Percentiles rank a stretch among this genome's conserved stretches.
These are phyloP conservation scores for Trichogramma pretiosum DNA, from an alignment of 1,140 invertebrate genomes.

Conservation along the genomic window DNA sequence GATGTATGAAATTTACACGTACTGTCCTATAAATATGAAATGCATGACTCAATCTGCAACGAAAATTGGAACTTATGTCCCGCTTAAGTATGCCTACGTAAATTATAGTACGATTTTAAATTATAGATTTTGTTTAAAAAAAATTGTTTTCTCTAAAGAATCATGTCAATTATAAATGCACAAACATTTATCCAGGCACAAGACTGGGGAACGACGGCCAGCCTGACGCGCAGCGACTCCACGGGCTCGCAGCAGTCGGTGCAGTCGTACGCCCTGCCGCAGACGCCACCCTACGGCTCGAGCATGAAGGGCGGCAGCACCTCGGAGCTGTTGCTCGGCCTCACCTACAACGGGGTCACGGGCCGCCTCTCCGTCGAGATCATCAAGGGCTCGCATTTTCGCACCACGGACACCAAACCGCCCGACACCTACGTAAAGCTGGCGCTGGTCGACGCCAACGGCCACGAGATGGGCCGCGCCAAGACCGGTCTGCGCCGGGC, in stretches of 20 bases:
- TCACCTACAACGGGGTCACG: slow-evolving; percentile 88
- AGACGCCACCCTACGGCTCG: slow-evolving; percentile 47
- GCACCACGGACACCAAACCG: slow-evolving; percentile 59
- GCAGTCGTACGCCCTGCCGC: slow-evolving; percentile 40
- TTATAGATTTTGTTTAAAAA: neutral
- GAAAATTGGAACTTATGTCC: too few species aligned
- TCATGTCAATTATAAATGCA: too few species aligned
- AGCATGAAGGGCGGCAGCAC: slow-evolving; percentile 70
- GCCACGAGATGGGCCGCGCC: slow-evolving; percentile 83
- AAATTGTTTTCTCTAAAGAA: too few species aligned
- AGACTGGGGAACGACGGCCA: slow-evolving; percentile 47
- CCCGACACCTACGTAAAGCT: slow-evolving; percentile 92
- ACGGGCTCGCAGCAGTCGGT: slow-evolving; percentile 88
- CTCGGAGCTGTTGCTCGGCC: slow-evolving; percentile 78
- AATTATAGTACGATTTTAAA: slow-evolving; percentile 4
- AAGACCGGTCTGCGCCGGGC: slow-evolving; percentile 84
- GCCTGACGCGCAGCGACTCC: slow-evolving; percentile 81
- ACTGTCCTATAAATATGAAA: too few species aligned
- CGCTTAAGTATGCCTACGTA: too few species aligned
- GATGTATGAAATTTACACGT: too few species aligned
- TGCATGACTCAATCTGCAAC: too few species aligned
- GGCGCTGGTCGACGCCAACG: slow-evolving; percentile 80
- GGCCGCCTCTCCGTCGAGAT: slow-evolving; percentile 87
- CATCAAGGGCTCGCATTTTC: slow-evolving; percentile 88
- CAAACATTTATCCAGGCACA: slow-evolving; percentile 31